phyloP scores from a whole-genome alignment of 2,113 vertebrate genomes.

The Ailuropoda melanoleuca region DNA sequence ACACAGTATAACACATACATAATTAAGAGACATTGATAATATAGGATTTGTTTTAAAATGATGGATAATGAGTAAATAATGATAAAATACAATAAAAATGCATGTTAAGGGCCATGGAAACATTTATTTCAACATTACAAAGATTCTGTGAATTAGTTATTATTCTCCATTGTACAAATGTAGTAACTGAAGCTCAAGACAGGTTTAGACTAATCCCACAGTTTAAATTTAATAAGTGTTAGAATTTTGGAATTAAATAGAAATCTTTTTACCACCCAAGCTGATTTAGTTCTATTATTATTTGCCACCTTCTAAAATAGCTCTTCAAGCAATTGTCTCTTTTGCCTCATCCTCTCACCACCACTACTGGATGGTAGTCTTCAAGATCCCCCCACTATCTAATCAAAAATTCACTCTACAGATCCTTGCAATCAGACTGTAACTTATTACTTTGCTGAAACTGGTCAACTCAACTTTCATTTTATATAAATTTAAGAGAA shows the following conservation, averaged over 20 bases:
- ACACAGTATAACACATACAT: not conserved
- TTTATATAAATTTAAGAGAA: not conserved
- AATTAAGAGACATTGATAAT: not conserved
- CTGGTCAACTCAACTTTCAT: not conserved
- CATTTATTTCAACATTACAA: not conserved
- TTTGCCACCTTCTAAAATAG: not conserved
- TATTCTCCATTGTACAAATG: not conserved
- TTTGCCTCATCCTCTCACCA: not conserved
- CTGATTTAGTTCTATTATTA: not conserved
- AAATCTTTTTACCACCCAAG: not conserved
- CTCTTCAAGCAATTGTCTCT: not conserved
- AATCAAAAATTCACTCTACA: not conserved
- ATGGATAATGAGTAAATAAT: not conserved
- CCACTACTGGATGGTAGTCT: not conserved
- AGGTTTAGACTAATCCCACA: not conserved
- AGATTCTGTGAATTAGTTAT: not conserved
- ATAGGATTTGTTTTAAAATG: not conserved
- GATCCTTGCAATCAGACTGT: not conserved
- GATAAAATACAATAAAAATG: not conserved
- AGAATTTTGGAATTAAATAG: not conserved
- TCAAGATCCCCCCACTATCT: not conserved
- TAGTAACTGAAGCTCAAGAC: not conserved
- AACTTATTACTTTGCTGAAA: not conserved
- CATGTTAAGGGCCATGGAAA: not conserved
- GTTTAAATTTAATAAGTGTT: not conserved